Percentiles rank a stretch among this genome's conserved stretches.
These are phyloP conservation scores for Callaeas wilsoni DNA, from an alignment of 2,113 vertebrate species.

Conservation along the genomic window DNA sequence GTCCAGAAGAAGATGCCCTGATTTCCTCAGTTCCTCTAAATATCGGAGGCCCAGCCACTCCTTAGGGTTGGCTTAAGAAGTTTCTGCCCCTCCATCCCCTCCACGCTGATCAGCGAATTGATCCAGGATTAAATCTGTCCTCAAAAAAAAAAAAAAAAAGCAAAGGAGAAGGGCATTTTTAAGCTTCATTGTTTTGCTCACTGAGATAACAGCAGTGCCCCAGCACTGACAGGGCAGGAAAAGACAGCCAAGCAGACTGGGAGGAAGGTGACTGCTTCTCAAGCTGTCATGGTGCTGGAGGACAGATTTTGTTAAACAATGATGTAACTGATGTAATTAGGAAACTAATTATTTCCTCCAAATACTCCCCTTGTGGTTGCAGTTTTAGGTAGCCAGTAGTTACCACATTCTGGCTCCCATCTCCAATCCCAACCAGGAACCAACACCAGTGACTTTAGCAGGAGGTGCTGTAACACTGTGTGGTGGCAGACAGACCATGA, in stretches of 20 bases:
- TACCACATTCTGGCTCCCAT: neutral
- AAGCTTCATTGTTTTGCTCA: neutral
- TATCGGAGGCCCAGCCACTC: neutral
- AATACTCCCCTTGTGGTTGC: neutral
- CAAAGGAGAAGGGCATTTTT: neutral
- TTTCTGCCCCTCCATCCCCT: neutral
- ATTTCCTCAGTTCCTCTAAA: neutral
- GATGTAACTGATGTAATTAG: neutral
- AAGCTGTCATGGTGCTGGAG: neutral
- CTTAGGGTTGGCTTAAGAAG: neutral
- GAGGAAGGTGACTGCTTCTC: neutral
- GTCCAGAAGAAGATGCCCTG: neutral
- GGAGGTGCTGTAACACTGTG: neutral
- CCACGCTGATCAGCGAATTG: neutral
- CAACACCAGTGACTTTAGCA: neutral
- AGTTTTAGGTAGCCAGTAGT: neutral
- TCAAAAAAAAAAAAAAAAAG: neutral
- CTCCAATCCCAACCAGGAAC: neutral
- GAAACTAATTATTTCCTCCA: neutral
- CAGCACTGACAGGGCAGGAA: neutral
- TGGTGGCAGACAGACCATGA: neutral
- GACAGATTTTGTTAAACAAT: neutral
- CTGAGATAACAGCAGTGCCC: neutral
- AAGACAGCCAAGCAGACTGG: neutral
- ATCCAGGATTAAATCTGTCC: neutral